Evolutionary conservation across 2,888 invertebrate genomes (phyloP).

Genomic region (Coelinius sp.): DNA sequence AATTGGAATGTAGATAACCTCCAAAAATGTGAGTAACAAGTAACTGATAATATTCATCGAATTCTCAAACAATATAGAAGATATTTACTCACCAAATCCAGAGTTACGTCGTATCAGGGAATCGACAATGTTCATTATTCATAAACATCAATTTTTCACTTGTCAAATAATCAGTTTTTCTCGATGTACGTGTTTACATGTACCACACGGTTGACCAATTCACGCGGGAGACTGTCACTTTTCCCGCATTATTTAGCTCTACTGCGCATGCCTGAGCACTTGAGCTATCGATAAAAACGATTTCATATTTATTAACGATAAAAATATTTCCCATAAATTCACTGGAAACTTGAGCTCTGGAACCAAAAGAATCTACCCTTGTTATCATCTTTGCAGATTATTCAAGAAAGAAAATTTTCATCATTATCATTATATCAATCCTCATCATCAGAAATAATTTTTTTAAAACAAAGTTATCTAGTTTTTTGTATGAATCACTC

Average conservation of each 20-base stretch:
- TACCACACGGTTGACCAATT: neutral
- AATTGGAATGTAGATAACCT: constrained; percentile 40
- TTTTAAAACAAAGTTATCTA: too few relatives aligned
- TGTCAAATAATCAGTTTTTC: constrained; percentile 28
- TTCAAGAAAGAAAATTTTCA: too few relatives aligned
- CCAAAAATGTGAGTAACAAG: neutral
- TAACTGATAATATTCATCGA: neutral
- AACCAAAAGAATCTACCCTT: too few relatives aligned
- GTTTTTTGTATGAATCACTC: too few relatives aligned
- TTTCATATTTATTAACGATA: too few relatives aligned
- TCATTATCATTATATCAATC: too few relatives aligned
- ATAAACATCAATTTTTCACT: constrained; percentile 19
- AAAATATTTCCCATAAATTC: too few relatives aligned
- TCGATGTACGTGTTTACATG: constrained; percentile 29
- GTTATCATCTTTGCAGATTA: too few relatives aligned
- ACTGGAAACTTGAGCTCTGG: too few relatives aligned
- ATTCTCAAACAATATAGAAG: neutral
- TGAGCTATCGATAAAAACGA: neutral
- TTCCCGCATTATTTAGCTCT: constrained; percentile 42
- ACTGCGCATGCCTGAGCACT: neutral
- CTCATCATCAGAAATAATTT: too few relatives aligned
- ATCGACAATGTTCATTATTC: constrained; percentile 58
- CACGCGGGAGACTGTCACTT: constrained; percentile 49
- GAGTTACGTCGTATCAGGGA: constrained; percentile 58
- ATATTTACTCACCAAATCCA: constrained; percentile 59